These are phyloP conservation scores for Poeciliopsis retropinna DNA, from an alignment of 2,113 vertebrate genomes.

Conservation along the genomic window DNA sequence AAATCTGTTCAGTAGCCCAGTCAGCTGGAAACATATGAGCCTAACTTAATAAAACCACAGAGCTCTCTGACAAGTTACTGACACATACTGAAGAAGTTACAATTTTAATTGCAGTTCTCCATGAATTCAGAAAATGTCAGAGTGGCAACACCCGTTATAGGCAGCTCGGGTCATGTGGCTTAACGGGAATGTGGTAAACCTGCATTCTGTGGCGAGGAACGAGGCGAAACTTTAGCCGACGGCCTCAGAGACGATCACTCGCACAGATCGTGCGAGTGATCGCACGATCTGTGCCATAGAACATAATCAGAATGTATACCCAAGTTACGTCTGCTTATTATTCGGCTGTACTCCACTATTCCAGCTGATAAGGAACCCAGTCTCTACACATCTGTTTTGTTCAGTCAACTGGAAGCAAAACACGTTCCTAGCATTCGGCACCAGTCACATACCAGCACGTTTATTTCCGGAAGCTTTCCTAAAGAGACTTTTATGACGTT, in stretches of 20 bases:
- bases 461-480: neutral
- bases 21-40: no score
- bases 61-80: neutral
- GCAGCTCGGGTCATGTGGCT: conserved; percentile 4
- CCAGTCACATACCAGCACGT: neutral
- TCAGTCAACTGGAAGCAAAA: neutral
- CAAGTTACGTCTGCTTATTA: no score
- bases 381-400: neutral
- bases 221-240: neutral
- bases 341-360: neutral
- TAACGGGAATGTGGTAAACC: conserved; percentile 59
- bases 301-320: no score
- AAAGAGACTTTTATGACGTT: neutral
- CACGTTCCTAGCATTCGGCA: neutral
- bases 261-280: no score
- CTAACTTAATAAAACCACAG: neutral
- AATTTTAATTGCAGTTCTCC: neutral
- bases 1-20: no score
- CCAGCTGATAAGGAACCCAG: neutral
- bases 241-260: neutral
- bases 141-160: conserved; percentile 10
- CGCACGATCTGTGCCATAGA: no score
- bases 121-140: no score
- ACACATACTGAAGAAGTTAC: neutral
- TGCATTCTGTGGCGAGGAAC: conserved; percentile 48